Evolutionary conservation across 2,888 invertebrate species (phyloP), one percentile per base, ranked within the genome.

Genomic region (Temnothorax rugatulus): DNA sequence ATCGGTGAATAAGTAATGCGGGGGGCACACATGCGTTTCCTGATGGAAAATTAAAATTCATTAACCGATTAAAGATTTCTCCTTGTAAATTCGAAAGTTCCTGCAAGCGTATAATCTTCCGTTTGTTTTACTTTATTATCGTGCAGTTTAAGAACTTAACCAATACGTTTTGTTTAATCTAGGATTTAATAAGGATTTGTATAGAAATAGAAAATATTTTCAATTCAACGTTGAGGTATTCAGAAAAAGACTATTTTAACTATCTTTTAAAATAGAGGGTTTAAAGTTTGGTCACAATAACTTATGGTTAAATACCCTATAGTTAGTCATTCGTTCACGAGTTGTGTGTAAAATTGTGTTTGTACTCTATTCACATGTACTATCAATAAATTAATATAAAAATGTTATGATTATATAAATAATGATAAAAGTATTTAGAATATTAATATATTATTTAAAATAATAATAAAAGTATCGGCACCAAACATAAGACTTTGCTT

Each of bases 51-150:
- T 75, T 38, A 63, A 34, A 63, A 38, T 47, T 29, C 4, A 50
- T 50, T 63, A 11, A 8, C 9, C n/a, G 75, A 57, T 73, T 25
- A 57, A 73, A 57, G 41, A 54, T 71, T 76, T 76, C 4, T 21
- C 29, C 9, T 21, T 54, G 34, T 4, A 21, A 61, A 44, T 44
- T 34, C 9, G 21, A 34, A 34, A 63, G 4, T 4, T 1, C 11
- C 13, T 57, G 18, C 18, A 11, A 57, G n/a, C 61, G 9, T 5
- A 66, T 2, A 2, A 21, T 47, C 4, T 61, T 61, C 4, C 1
- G 15, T 61, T 75, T 44, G 25, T 18, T 57, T 61, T 5, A 15
- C 9, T 29, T 68, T 4, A 18, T 68, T 61, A 61, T 34, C 4
- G 38, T 25, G 15, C 18, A 21, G 15, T 11, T 75, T 29, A 25